Percentiles rank a stretch among this genome's conserved stretches.
Conservation (phyloP, 2,797 vertebrate genomes). For the Amblyopsis hoosieri region DNA sequence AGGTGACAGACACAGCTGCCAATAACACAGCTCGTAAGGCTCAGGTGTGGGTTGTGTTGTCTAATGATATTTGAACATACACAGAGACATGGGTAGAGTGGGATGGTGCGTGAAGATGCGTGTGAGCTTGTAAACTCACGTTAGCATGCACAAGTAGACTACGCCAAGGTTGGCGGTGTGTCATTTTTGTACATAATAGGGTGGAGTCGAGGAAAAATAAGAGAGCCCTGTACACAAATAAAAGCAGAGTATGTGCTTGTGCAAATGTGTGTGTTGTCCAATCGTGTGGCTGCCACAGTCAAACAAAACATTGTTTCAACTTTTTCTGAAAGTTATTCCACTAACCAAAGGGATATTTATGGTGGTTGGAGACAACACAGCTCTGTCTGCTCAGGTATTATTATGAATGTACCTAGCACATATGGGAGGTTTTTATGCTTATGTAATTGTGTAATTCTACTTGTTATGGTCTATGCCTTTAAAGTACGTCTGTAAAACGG, state of each 20-base stretch:
- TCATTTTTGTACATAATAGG: no score
- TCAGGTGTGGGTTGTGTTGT: conserved; percentile 17
- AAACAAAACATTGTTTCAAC: no score
- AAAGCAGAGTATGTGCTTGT: background rate
- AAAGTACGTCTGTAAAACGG: background rate
- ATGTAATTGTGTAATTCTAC: no score
- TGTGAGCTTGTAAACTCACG: background rate
- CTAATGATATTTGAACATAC: conserved; percentile 21
- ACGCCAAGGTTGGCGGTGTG: background rate
- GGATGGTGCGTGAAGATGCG: background rate
- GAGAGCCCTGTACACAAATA: background rate
- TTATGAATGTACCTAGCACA: no score
- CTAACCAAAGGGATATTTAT: no score
- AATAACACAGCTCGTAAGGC: conserved; percentile 30
- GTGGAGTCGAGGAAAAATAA: no score
- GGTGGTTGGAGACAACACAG: background rate
- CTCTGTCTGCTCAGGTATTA: no score
- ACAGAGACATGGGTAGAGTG: conserved; percentile 1
- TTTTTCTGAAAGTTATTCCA: no score
- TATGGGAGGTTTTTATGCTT: no score
- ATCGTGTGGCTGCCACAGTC: background rate
- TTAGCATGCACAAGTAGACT: background rate
- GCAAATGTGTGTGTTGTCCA: background rate
- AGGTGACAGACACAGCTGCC: conserved; percentile 59
- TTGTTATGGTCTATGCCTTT: no score